Conservation (phyloP, 2,888 invertebrate genomes). For the Euphydryas editha region DNA sequence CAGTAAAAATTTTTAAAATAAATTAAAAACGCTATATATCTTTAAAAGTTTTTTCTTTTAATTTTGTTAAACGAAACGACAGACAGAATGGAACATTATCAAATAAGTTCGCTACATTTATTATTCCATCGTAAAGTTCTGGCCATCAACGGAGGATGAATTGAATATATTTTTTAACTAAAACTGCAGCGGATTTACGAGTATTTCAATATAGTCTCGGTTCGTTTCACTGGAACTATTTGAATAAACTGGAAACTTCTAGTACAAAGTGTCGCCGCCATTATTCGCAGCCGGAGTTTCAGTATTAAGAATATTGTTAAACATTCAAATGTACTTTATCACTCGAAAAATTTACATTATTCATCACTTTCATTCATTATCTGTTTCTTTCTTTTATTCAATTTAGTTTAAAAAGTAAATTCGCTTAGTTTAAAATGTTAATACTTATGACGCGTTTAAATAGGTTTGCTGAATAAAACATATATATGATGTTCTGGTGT, state of each 20-base stretch:
- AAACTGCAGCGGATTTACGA: slow-evolving; percentile 28
- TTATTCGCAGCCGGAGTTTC: slow-evolving; percentile 23
- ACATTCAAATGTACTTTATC: slow-evolving; percentile 10
- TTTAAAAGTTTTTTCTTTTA: neutral
- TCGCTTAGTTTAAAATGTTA: too few species aligned
- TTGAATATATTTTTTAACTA: slow-evolving; percentile 6
- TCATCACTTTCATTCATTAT: neutral
- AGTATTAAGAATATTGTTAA: slow-evolving; percentile 18
- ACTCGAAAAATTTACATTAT: neutral
- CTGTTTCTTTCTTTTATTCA: neutral
- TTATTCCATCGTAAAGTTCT: slow-evolving; percentile 1
- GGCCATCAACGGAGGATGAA: neutral
- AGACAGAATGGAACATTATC: neutral
- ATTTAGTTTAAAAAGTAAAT: too few species aligned
- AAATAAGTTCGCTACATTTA: neutral
- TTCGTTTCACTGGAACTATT: slow-evolving; percentile 50
- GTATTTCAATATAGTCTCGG: slow-evolving; percentile 48
- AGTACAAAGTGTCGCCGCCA: slow-evolving; percentile 39
- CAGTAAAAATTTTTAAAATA: too few species aligned
- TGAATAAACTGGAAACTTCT: slow-evolving; percentile 50
- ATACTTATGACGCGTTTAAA: too few species aligned
- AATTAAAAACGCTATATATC: neutral
- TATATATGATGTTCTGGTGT: too few species aligned
- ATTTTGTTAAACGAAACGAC: neutral
- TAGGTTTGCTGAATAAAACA: too few species aligned